Percentiles rank a stretch among this genome's conserved stretches.
Evolutionary conservation across 2,888 invertebrate species (phyloP).

Genomic region (Aleiodes testaceus): DNA sequence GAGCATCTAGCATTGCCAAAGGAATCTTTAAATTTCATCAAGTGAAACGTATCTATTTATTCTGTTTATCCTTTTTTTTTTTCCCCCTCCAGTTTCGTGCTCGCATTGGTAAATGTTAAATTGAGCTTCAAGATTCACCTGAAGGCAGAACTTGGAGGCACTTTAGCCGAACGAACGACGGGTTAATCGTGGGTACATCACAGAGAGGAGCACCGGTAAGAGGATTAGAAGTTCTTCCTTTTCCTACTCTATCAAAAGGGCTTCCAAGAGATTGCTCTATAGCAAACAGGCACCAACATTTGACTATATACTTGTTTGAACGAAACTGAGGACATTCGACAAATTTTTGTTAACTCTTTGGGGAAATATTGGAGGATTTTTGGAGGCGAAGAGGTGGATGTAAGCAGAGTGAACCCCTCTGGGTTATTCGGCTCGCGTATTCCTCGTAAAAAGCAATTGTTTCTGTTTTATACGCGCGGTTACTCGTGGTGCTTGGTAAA

Average conservation of each 20-base stretch:
- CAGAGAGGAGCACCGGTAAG: constrained; percentile 44
- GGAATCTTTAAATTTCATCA: not conserved
- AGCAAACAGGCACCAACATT: constrained; percentile 25
- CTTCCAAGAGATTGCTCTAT: constrained; percentile 43
- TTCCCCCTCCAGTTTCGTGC: no score
- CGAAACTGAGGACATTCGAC: not conserved
- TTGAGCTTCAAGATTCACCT: not conserved
- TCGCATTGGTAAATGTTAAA: no score
- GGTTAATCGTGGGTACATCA: constrained; percentile 48
- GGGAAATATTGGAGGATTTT: constrained; percentile 2
- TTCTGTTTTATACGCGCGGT: constrained; percentile 56
- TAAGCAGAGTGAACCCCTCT: constrained; percentile 14
- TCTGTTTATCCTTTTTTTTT: not conserved
- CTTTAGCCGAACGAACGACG: constrained; percentile 43
- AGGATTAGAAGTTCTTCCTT: constrained; percentile 43
- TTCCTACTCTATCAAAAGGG: constrained; percentile 40
- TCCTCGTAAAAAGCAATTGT: constrained; percentile 61
- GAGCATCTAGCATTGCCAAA: not conserved
- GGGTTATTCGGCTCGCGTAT: constrained; percentile 55
- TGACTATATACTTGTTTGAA: no score
- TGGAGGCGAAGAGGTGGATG: constrained; percentile 47
- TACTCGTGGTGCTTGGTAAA: constrained; percentile 32
- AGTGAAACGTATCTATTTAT: not conserved
- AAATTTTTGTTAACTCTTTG: not conserved
- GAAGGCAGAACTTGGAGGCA: constrained; percentile 25